Conservation (phyloP, 2,113 vertebrate species). For the Chlamydotis undulata region DNA sequence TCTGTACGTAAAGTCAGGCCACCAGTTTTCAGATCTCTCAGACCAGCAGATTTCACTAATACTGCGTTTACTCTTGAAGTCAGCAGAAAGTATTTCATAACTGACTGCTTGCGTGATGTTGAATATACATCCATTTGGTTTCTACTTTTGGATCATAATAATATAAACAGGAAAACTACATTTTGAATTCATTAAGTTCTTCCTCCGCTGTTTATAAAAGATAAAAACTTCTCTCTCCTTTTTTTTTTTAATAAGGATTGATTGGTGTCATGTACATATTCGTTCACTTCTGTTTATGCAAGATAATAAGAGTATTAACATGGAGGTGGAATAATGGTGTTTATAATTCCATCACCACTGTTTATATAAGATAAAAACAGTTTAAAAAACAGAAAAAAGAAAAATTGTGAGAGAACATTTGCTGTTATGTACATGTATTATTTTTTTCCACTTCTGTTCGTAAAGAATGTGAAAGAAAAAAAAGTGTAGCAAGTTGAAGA, state of each 20-base stretch:
- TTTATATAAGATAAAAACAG: conserved; percentile 76
- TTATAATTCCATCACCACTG: conserved; percentile 74
- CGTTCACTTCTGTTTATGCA: conserved; percentile 75
- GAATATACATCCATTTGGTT: conserved; percentile 66
- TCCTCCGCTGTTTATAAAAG: conserved; percentile 69
- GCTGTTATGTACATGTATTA: conserved; percentile 56
- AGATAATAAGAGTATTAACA: conserved; percentile 80
- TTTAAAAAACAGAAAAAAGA: conserved; percentile 42
- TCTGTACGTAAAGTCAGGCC: not conserved
- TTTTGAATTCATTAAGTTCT: conserved; percentile 77
- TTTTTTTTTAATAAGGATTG: conserved; percentile 70
- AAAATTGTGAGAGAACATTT: conserved; percentile 61
- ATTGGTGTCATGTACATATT: conserved; percentile 77
- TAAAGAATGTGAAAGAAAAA: conserved; percentile 47
- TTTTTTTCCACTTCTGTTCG: conserved; percentile 52
- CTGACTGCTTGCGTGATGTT: conserved; percentile 22
- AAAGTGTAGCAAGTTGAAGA: conserved; percentile 45
- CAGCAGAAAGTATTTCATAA: conserved; percentile 54
- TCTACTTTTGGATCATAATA: conserved; percentile 69
- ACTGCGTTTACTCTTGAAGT: conserved; percentile 1
- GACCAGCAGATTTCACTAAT: not conserved
- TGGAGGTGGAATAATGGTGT: conserved; percentile 76
- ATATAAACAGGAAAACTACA: conserved; percentile 74
- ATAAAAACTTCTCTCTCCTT: conserved; percentile 64
- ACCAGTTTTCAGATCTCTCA: not conserved